Conservation (phyloP, 2,888 invertebrate species). For the Yponomeuta evonymella region DNA sequence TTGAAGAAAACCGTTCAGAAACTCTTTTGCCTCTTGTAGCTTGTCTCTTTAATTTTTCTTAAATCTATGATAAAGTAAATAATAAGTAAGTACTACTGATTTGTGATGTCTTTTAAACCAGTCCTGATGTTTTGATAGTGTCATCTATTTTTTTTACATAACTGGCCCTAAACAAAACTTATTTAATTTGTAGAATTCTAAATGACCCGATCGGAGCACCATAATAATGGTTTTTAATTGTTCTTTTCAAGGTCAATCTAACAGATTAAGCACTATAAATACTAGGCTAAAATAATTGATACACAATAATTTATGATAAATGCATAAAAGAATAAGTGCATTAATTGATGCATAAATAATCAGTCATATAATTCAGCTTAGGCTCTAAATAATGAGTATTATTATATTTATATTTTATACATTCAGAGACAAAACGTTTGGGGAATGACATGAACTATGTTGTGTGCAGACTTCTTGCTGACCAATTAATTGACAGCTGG, state of each 20-base stretch:
- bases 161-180: not conserved
- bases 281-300: not conserved
- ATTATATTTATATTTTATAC: not conserved
- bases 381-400: slow-evolving; percentile 2
- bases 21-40: slow-evolving; percentile 68
- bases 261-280: not conserved
- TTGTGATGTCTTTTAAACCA: slow-evolving; percentile 1
- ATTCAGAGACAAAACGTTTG: slow-evolving; percentile 5
- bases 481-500: slow-evolving; percentile 31
- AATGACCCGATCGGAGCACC: too few relatives aligned
- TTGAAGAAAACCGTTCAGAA: slow-evolving; percentile 64
- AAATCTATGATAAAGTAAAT: not conserved
- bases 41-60: slow-evolving; percentile 48
- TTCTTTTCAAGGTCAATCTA: too few relatives aligned
- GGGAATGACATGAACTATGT: slow-evolving; percentile 21
- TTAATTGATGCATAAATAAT: slow-evolving; percentile 1
- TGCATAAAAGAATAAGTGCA: not conserved
- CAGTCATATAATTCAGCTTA: slow-evolving; percentile 4
- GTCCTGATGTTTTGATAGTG: not conserved
- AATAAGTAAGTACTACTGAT: not conserved
- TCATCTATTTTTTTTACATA: not conserved
- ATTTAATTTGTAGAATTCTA: not conserved
- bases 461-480: slow-evolving; percentile 28
- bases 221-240: too few relatives aligned
- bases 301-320: slow-evolving; percentile 1